A percentile compares a stretch with the other conserved stretches of the same genome.
These are phyloP conservation scores for Bimastos eiseni DNA, from an alignment of 2,888 invertebrate species.

Conservation along the genomic window DNA sequence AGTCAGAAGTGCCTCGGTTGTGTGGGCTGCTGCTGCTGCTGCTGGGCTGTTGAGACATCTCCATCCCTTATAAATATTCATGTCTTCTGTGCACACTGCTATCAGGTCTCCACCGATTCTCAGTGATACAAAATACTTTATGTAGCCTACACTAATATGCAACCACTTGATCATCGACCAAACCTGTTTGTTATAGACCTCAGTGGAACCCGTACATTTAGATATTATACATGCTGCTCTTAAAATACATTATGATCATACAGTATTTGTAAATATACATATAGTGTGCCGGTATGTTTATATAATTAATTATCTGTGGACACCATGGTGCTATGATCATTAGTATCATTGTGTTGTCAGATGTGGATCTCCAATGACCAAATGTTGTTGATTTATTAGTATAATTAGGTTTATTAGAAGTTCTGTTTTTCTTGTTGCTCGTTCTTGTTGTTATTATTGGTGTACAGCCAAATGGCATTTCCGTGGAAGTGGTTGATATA, in stretches of 20 bases:
- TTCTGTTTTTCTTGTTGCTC: too few relatives aligned
- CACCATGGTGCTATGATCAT: background rate
- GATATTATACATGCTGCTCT: background rate
- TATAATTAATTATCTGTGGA: too few relatives aligned
- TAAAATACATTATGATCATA: background rate
- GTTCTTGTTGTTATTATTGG: background rate
- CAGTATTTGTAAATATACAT: background rate
- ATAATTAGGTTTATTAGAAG: too few relatives aligned
- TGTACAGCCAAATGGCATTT: background rate
- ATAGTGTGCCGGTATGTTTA: too few relatives aligned
- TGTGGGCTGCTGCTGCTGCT: background rate
- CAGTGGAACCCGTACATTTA: too few relatives aligned
- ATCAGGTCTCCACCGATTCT: background rate
- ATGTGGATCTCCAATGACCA: too few relatives aligned
- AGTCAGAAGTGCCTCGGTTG: background rate
- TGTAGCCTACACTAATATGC: too few relatives aligned
- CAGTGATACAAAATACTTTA: too few relatives aligned
- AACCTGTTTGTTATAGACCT: too few relatives aligned
- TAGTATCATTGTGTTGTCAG: background rate
- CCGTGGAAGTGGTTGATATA: background rate
- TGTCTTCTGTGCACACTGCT: background rate
- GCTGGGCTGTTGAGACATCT: background rate
- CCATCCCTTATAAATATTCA: background rate
- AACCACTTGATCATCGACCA: too few relatives aligned
- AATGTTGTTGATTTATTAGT: too few relatives aligned